Base-by-base conservation (phyloP, 2,888 invertebrate genomes). In the Panzeria rudis region DNA sequence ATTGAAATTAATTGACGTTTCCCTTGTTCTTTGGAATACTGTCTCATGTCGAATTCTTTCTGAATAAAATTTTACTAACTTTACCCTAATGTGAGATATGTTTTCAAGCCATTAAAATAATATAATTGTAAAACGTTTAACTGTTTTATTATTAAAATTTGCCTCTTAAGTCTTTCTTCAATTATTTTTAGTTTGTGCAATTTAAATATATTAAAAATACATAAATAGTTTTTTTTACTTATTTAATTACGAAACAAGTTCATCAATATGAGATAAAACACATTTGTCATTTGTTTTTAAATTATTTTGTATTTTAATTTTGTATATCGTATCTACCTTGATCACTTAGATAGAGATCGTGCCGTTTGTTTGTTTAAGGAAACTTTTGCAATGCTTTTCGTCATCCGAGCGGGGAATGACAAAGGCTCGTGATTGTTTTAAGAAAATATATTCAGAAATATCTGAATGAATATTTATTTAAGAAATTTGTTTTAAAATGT, bases 281-380 rank as follows among this genome's bases (percentile, higher is more conserved):
- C 62, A 62, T 56, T 29, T 79, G 71, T 71, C 54, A 79, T 79
- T 62, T 71, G 69, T 54, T 77, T 59, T 68, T 15, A 6, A 54
- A 54, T 62, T 47, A n/a, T 44, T 41, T 41, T 62, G 29, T 25
- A 29, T 25, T n/a, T 52, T 25, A 38, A 54, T 32, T 20, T 54
- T 23, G 11, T 25, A 38, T 25, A 23, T 13, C 38, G 38, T 1
- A 13, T 38, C 38, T 38, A 38, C 38, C 25, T 73, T 17, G 38
- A 52, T 64, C 25, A 23, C 23, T 52, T 50, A 61, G 35, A 72
- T 47, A 20, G 17, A 35, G 56, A 59, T 52, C 50, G 61, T 15
- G 32, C 11, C n/a, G 47, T 32, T 25, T 56, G 11, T 32, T 11
- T 44, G 15, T 50, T 32, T 47, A 11, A 59, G 32, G 13, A 32